Percentiles rank a stretch among this genome's conserved stretches.
These are phyloP conservation scores for Diachasma alloeum DNA, from an alignment of 1,140 invertebrate genomes.

Conservation along the genomic window DNA sequence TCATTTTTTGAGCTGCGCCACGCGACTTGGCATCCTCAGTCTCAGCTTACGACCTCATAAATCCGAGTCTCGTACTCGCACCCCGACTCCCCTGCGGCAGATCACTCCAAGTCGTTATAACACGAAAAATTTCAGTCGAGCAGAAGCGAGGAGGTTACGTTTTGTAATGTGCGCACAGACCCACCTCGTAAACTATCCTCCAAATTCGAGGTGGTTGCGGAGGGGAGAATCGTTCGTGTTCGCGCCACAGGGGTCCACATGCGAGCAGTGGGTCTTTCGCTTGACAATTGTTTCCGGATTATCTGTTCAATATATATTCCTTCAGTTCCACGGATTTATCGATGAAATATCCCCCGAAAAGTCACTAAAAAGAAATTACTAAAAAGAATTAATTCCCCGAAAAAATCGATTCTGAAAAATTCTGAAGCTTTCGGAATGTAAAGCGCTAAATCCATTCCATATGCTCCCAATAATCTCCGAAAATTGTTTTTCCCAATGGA, in stretches of 20 bases:
- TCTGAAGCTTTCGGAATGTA: not conserved
- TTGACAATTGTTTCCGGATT: constrained; percentile 8
- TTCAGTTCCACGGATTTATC: not conserved
- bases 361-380: not conserved
- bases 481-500: not conserved
- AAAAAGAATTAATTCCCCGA: too few relatives aligned
- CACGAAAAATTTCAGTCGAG: not conserved
- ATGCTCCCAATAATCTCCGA: not conserved
- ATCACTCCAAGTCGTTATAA: constrained; percentile 12
- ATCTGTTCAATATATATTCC: not conserved
- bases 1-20: constrained; percentile 25
- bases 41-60: constrained; percentile 35
- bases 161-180: constrained; percentile 8
- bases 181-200: constrained; percentile 32
- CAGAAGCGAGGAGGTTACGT: not conserved
- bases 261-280: not conserved
- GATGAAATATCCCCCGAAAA: not conserved
- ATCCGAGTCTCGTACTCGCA: constrained; percentile 26
- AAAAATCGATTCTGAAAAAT: too few relatives aligned
- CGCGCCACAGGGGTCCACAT: constrained; percentile 5
- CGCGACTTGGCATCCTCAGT: constrained; percentile 27
- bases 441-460: not conserved
- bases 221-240: constrained; percentile 3
- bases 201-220: constrained; percentile 24
- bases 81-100: constrained; percentile 5